Base-by-base conservation (phyloP, 2,113 vertebrate species). In the Mungos mungo region DNA sequence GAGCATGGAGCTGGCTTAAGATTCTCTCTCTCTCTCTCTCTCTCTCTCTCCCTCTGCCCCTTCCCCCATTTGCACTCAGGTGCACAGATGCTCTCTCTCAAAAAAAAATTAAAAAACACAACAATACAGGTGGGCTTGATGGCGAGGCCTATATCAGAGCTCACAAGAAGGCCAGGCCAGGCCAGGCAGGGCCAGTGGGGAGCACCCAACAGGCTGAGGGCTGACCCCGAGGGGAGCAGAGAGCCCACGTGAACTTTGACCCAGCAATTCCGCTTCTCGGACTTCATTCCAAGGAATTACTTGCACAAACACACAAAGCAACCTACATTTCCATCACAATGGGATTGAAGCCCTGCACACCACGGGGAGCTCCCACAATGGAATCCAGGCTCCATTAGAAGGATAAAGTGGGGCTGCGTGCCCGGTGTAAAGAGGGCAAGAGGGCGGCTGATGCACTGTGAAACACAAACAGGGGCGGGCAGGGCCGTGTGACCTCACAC, bases 401-500 rank as follows among this genome's bases (percentile, higher is more conserved):
- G 47, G 38, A 50, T 5, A 23, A 10, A 66, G 21, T 19, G 19
- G 3, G 0, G 16, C 45, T 23, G 0, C 0, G 0, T 0, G 66
- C 19, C 50, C 4, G 54, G 18, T 11, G 0, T 21, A 68, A 7
- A n/a, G 18, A 35, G 45, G 54, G 9, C 82, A 7, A n/a, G 18
- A 35, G 45, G 54, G 9, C 82, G 35, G 33, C 50, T 7, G 69
- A 5, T 8, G 65, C 7, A 0, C 7, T 0, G 21, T 7, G 38
- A 69, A 41, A 35, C 21, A 23, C 18, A 54, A 25, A 5, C 9
- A 10, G 47, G n/a, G 5, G 0, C 0, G 25, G 68, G 3, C 0
- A 3, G 9, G 11, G 3, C 4, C 9, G 2, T 1, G 45, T 35
- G 68, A 5, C 60, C 31, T 9, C 18, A 1, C 27, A 0, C 0